Evolutionary conservation across 30 jellyfish, hydroid and myxozoan genomes (phyloP), one percentile per base, ranked within the genome.

Genomic region (Catostylus mosaicus): DNA sequence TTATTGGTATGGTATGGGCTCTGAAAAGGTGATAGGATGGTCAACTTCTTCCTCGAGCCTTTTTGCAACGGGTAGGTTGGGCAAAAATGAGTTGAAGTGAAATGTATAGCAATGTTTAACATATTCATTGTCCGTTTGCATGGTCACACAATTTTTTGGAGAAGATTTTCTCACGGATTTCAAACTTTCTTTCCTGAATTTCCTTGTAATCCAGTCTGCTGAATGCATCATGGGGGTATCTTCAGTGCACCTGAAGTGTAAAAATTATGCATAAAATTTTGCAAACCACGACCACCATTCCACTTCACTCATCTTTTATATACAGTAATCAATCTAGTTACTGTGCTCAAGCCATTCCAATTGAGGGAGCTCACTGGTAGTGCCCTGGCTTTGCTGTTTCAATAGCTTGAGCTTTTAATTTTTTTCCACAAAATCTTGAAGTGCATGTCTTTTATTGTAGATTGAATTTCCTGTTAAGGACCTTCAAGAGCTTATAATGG

Each of bases 401-500:
- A 6, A 43, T 6, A 9, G 14, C 16, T 9, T 6, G 14, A 43
- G 54, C 8, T 16, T 43, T 6, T 43, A 43, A 6, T 16, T 43
- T 43, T 6, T 56, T 7, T 12, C 70, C 33, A n/a, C 26, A n/a
- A 23, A 5, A 56, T 56, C 18, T 12, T 7, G 9, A 19, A 8
- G 33, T 10, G 0, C 0, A 11, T 27, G 26, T 10, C 54, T 9
- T 9, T 43, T 6, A 43, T 6, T 43, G 14, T 43, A 80, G 90
- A 30, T 67, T 48, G 84, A 45, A 50, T 1, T 80, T 24, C 57
- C 60, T 11, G 90, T 71, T 12, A 34, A 31, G 31, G 73, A 23
- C 23, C 36, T 54, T 10, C 84, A 80, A 51, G 90, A 80, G 4
- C 52, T 80, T 31, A 48, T 80, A 46, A 43, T 80, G 46, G 71